Percentiles rank a stretch among this genome's conserved stretches.
Conservation (phyloP, 1,140 invertebrate species). For the Bombus pyrosoma region DNA sequence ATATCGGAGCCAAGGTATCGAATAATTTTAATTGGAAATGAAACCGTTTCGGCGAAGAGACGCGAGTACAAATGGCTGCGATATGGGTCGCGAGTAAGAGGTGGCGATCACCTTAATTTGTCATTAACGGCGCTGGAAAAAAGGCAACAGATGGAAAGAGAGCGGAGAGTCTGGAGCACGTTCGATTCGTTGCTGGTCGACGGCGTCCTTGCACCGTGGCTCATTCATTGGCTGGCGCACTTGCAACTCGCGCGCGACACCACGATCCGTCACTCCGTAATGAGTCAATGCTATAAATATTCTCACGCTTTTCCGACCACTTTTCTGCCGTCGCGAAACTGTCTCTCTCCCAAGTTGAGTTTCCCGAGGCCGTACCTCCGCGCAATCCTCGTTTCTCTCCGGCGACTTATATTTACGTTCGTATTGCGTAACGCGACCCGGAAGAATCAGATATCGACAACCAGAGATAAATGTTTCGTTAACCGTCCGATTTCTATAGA, state of each 20-base stretch:
- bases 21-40: conserved; percentile 3
- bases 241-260: conserved; percentile 60
- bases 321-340: conserved; percentile 34
- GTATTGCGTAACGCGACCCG: conserved; percentile 33
- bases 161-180: conserved; percentile 73
- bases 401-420: background rate
- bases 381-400: background rate
- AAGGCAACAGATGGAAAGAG: conserved; percentile 62
- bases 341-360: conserved; percentile 19
- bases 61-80: conserved; percentile 6
- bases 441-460: conserved; percentile 8
- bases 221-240: conserved; percentile 66
- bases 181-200: conserved; percentile 62
- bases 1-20: background rate
- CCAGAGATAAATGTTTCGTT: background rate
- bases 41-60: conserved; percentile 39
- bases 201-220: conserved; percentile 66
- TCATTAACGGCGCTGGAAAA: conserved; percentile 39
- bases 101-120: conserved; percentile 62
- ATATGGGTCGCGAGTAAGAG: conserved; percentile 67
- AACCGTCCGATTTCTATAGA: background rate
- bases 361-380: conserved; percentile 26
- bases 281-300: conserved; percentile 68
- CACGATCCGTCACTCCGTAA: conserved; percentile 55
- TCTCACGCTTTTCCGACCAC: conserved; percentile 57